Evolutionary conservation across 92 coral and sea anemone genomes (phyloP).

Genomic region (Porites lobata): DNA sequence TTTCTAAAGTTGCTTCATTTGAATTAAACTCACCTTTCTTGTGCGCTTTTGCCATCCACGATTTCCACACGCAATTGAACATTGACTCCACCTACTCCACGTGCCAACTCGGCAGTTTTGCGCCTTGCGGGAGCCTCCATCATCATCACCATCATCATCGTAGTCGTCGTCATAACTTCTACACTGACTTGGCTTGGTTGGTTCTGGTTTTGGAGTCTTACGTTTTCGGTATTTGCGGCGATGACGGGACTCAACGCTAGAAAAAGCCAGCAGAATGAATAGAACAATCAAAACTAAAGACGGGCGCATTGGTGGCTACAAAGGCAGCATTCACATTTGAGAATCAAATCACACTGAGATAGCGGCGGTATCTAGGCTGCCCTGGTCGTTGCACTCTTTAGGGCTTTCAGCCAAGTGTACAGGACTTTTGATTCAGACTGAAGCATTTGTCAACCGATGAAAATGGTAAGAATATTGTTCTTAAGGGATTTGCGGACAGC

Average conservation of each 20-base stretch:
- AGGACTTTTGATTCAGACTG: neutral
- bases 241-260: neutral
- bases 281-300: neutral
- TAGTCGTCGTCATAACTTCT: neutral
- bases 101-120: neutral
- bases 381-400: neutral
- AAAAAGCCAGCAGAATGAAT: neutral
- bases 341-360: neutral
- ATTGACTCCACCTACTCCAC: slow-evolving; percentile 28
- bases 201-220: neutral
- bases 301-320: neutral
- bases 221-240: neutral
- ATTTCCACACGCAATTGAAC: slow-evolving; percentile 34
- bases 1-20: neutral
- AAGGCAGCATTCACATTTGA: neutral
- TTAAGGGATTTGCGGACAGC: slow-evolving; percentile 1
- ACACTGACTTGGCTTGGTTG: neutral
- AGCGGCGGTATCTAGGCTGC: neutral
- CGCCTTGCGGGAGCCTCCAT: neutral
- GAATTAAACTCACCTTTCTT: slow-evolving; percentile 25
- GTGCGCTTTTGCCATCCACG: slow-evolving; percentile 8
- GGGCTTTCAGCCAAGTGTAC: neutral
- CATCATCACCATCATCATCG: neutral
- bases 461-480: neutral
- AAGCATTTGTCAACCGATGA: neutral